Percentiles rank a stretch among this genome's conserved stretches.
These are phyloP conservation scores for Onychostoma macrolepis DNA, from an alignment of 2,113 vertebrate species.

Conservation along the genomic window DNA sequence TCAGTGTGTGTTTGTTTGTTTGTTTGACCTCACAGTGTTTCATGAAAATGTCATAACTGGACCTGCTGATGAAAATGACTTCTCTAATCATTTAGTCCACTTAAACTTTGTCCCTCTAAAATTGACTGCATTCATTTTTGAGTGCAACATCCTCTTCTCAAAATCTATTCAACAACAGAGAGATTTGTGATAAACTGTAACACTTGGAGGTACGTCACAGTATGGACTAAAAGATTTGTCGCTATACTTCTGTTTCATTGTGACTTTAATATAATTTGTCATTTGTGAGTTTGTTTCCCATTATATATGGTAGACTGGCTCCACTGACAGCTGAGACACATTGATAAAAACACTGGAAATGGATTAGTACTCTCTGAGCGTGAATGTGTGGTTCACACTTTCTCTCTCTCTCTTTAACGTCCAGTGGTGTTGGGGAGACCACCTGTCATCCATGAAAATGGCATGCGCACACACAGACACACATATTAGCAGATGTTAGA, in stretches of 20 bases:
- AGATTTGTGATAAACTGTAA: neutral
- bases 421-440: constrained; percentile 52
- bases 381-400: constrained; percentile 36
- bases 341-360: constrained; percentile 8
- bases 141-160: neutral
- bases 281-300: neutral
- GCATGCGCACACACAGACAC: constrained; percentile 48
- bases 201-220: neutral
- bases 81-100: neutral
- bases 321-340: constrained; percentile 6
- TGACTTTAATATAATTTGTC: neutral
- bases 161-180: neutral
- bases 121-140: neutral
- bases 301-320: neutral
- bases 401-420: constrained; percentile 37
- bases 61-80: neutral
- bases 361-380: constrained; percentile 21
- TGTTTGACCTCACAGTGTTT: neutral
- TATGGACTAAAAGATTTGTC: neutral
- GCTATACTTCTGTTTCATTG: neutral
- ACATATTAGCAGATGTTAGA: constrained; percentile 47
- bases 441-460: constrained; percentile 60
- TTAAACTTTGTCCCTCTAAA: neutral
- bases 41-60: neutral
- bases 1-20: neutral